A percentile compares a stretch with the other conserved stretches of the same genome.
phyloP scores from a whole-genome alignment of 2,888 invertebrate species.

The Pollenia griseotomentosa region DNA sequence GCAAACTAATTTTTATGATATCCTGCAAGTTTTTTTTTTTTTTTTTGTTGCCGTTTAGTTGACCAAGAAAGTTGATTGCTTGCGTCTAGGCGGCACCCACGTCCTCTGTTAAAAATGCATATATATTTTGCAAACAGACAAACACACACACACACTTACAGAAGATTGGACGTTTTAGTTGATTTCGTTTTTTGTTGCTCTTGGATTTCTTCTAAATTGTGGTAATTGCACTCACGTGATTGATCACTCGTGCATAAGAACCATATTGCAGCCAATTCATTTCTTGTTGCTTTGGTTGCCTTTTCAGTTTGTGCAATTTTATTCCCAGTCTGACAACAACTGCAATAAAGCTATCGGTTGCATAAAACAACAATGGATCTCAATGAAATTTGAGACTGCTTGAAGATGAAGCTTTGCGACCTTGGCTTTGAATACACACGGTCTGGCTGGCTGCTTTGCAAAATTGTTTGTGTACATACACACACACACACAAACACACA shows the following conservation, averaged over 20 bases:
- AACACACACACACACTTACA: conserved; percentile 14
- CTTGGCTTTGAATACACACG: conserved; percentile 67
- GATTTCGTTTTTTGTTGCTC: conserved; percentile 30
- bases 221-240: conserved; percentile 77
- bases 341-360: conserved; percentile 64
- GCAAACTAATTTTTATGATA: conserved; percentile 64
- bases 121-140: conserved; percentile 27
- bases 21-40: conserved; percentile 49
- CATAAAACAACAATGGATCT: conserved; percentile 68
- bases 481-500: conserved; percentile 12
- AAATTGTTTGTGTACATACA: conserved; percentile 13
- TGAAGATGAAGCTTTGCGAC: conserved; percentile 69
- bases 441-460: conserved; percentile 28
- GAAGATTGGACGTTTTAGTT: conserved; percentile 49
- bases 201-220: conserved; percentile 74
- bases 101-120: conserved; percentile 65
- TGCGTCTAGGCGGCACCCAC: conserved; percentile 75
- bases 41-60: conserved; percentile 44
- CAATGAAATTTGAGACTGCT: conserved; percentile 74
- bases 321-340: conserved; percentile 53
- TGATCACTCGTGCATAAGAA: conserved; percentile 75
- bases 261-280: conserved; percentile 61
- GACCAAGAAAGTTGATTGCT: conserved; percentile 68
- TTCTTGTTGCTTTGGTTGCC: conserved; percentile 14
- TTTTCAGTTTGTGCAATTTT: conserved; percentile 45